Evolutionary conservation across 2,888 invertebrate genomes (phyloP), one percentile per base, ranked within the genome.

Genomic region (Dicranocentrus wangi): DNA sequence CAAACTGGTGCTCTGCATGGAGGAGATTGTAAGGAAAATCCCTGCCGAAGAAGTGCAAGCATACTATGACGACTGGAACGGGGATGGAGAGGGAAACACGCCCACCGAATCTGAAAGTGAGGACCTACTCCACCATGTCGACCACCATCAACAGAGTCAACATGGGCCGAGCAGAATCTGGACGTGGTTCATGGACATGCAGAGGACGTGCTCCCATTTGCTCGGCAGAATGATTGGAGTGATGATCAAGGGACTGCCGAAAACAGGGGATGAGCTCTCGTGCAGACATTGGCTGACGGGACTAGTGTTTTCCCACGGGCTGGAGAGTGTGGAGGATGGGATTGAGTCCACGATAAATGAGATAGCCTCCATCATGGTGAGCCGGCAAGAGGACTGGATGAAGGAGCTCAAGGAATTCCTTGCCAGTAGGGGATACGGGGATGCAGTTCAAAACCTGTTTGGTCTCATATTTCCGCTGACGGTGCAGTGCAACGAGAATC

Each of bases 111-210:
- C 70, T 1, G 76, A 81, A 23, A 60, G 60, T 27, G 69, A 76
- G 7, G 77, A 82, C 43, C n/a, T 60, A 8, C n/a, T 58, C 2
- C 65, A 58, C 19, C 61, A 65, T 23, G 47, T 39, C 2, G 28
- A 43, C 0, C 39, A 53, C 5, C 19, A 39, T 27, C 15, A 25
- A 21, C n/a, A 32, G 5, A 32, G 7, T 13, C 15, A 5, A 15
- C 1, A 89, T 84, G 13, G 75, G 82, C 53, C 82, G 68, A 43
- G 83, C 89, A 72, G 89, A 89, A 82, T 89, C 88, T 42, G 91
- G 91, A 91, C 88, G 89, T 68, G 92, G 92, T 89, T 92, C 81
- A 88, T 92, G 32, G 92, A 92, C 87, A 88, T 92, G 86, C 92
- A 92, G 87, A 88, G 91, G 83, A 90, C 91, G 0, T 91, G 91